Percentiles rank a stretch among this genome's conserved stretches.
These are phyloP conservation scores for Procambarus virginalis DNA, from an alignment of 1,140 invertebrate species.

Conservation along the genomic window DNA sequence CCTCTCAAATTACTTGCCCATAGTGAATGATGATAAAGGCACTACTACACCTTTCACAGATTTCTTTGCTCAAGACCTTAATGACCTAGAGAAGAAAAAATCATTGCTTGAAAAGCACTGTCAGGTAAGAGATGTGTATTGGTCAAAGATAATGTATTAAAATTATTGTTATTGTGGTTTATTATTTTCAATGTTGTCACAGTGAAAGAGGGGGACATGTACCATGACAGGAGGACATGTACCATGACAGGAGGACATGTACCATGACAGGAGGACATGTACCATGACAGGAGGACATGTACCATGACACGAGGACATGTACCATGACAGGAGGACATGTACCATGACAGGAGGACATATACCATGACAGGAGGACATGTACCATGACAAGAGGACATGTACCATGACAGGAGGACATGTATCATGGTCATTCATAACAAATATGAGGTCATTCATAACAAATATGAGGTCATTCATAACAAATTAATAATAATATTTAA, in stretches of 20 bases:
- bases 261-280: neutral
- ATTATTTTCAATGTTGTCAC: no score
- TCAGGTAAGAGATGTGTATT: constrained; percentile 20
- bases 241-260: neutral
- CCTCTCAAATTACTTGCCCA: constrained; percentile 16
- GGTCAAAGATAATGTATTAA: neutral
- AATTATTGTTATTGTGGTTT: neutral
- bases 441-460: no score
- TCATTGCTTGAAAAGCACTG: constrained; percentile 12
- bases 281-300: neutral
- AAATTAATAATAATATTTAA: no score
- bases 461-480: no score
- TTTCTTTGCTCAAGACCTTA: constrained; percentile 41
- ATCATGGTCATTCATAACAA: no score
- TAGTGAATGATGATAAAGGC: neutral
- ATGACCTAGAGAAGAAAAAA: constrained; percentile 18
- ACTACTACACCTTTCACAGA: constrained; percentile 47
- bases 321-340: no score
- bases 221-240: neutral
- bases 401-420: no score
- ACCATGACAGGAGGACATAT: no score
- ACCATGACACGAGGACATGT: no score
- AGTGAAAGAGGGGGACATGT: neutral
- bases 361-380: no score
- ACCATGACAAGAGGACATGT: no score